A percentile compares a stretch with the other conserved stretches of the same genome.
phyloP scores from a whole-genome alignment of 1,140 invertebrate genomes.

The Asobara japonica region DNA sequence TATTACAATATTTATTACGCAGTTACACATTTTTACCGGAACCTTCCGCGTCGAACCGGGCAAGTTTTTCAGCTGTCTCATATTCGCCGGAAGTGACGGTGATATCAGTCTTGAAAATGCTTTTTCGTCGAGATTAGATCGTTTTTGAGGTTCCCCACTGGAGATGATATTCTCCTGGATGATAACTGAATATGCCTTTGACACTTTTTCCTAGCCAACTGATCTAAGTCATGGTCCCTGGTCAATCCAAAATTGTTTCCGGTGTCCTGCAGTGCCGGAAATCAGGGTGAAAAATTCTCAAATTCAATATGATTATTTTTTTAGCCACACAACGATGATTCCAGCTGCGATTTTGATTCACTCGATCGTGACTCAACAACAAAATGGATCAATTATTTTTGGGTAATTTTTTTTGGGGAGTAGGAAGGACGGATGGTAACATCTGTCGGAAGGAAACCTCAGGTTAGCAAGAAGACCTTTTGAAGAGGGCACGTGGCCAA shows the following conservation, averaged over 20 bases:
- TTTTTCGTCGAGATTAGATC: too few relatives aligned
- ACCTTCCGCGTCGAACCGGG: background rate
- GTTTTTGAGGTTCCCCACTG: too few relatives aligned
- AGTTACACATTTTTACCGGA: background rate
- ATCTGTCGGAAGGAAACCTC: conserved; percentile 31
- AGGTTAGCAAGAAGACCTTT: conserved; percentile 14
- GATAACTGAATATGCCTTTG: background rate
- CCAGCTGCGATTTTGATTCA: conserved; percentile 26
- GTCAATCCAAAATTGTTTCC: conserved; percentile 26
- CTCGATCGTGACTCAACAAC: background rate
- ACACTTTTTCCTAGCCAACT: background rate
- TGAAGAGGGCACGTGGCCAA: background rate
- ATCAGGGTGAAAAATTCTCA: conserved; percentile 23
- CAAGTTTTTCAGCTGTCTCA: background rate
- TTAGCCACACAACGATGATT: conserved; percentile 15
- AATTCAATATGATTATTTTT: conserved; percentile 20
- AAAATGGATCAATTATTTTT: conserved; percentile 8
- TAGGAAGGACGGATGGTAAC: background rate
- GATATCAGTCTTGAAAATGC: conserved; percentile 10
- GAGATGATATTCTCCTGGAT: too few relatives aligned
- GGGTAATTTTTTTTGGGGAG: background rate
- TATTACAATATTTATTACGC: background rate
- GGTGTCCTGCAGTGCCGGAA: conserved; percentile 31
- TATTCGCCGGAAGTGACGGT: background rate
- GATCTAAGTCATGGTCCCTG: conserved; percentile 14